A percentile compares a stretch with the other conserved stretches of the same genome.
Evolutionary conservation across 2,888 invertebrate species (phyloP).

Genomic region (Erebia palarica): DNA sequence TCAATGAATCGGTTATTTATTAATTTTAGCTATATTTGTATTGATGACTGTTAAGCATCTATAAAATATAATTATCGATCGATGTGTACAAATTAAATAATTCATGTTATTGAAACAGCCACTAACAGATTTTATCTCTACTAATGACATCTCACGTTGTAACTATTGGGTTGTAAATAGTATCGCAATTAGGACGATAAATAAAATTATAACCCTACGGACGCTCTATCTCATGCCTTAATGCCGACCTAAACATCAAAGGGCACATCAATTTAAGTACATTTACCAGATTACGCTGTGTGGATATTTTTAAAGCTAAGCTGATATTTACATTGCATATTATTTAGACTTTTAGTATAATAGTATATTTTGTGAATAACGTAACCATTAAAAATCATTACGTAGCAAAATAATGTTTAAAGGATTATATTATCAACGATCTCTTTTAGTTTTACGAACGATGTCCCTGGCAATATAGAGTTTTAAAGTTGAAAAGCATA

Average conservation of each 20-base stretch:
- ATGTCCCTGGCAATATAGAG: too few species aligned
- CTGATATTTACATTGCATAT: neutral
- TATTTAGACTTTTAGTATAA: neutral
- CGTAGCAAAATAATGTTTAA: too few species aligned
- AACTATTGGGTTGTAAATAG: slow-evolving; percentile 11
- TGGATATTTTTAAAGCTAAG: neutral
- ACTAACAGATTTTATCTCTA: neutral
- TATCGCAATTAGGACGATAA: slow-evolving; percentile 26
- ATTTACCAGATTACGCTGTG: neutral
- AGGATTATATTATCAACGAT: too few species aligned
- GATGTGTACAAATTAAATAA: neutral
- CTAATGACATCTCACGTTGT: neutral
- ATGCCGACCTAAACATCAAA: slow-evolving; percentile 43
- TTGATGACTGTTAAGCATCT: slow-evolving; percentile 8
- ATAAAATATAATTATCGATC: neutral
- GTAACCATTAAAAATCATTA: too few species aligned
- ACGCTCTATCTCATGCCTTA: slow-evolving; percentile 19
- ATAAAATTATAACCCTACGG: slow-evolving; percentile 20
- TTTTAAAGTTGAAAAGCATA: too few species aligned
- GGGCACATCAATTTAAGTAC: neutral
- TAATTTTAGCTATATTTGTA: slow-evolving; percentile 9
- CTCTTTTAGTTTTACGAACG: too few species aligned
- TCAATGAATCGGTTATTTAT: neutral
- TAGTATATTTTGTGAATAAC: neutral
- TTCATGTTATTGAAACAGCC: slow-evolving; percentile 12